These are phyloP conservation scores for Torymus aiolomorphi DNA, from an alignment of 2,888 invertebrate genomes.

Conservation along the genomic window DNA sequence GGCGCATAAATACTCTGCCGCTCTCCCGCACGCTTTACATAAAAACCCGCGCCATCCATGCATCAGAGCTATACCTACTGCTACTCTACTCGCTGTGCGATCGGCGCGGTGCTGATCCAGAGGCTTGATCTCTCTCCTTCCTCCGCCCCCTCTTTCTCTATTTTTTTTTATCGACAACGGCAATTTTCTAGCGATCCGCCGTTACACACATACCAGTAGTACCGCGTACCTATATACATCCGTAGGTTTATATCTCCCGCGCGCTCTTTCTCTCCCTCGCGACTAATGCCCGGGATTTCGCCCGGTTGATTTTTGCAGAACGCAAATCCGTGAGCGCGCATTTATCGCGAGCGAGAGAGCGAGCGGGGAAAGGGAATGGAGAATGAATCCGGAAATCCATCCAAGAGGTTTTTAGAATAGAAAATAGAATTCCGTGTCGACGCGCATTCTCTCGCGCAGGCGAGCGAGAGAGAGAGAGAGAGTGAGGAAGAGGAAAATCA, in stretches of 20 bases:
- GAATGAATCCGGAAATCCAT: constrained; percentile 55
- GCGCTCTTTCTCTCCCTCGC: neutral
- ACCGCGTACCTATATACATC: neutral
- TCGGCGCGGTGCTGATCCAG: too few relatives aligned
- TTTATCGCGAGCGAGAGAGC: constrained; percentile 36
- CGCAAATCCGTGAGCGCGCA: constrained; percentile 57
- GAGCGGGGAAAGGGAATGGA: neutral
- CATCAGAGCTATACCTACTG: too few relatives aligned
- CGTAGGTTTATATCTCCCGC: constrained; percentile 12
- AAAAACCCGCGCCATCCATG: too few relatives aligned
- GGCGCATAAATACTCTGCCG: neutral
- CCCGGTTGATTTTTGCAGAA: constrained; percentile 50
- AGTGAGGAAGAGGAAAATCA: constrained; percentile 53
- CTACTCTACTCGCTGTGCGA: too few relatives aligned
- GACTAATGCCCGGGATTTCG: constrained; percentile 52
- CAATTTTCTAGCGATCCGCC: constrained; percentile 41
- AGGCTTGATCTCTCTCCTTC: neutral
- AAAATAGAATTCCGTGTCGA: constrained; percentile 55
- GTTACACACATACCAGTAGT: neutral
- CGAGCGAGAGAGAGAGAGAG: constrained; percentile 41
- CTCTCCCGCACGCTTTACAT: neutral
- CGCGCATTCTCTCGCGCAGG: constrained; percentile 20
- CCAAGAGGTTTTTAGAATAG: constrained; percentile 51
- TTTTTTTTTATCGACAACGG: constrained; percentile 24
- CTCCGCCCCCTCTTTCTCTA: neutral